A percentile compares a stretch with the other conserved stretches of the same genome.
These are phyloP conservation scores for Sebastes fasciatus DNA, from an alignment of 2,113 vertebrate genomes.

Conservation along the genomic window DNA sequence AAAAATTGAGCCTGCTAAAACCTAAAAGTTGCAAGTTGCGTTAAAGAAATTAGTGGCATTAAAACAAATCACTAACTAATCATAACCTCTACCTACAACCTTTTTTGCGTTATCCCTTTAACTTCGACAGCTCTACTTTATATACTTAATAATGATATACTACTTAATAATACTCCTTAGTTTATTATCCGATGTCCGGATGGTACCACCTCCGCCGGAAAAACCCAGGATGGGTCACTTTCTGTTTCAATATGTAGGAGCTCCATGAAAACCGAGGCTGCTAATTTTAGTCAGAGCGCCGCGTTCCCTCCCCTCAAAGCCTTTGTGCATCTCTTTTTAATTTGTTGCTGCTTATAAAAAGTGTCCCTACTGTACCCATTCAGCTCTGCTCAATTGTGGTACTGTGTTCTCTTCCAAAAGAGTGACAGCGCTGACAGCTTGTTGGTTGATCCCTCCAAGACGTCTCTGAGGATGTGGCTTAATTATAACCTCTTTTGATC, in stretches of 20 bases:
- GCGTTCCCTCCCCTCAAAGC: background rate
- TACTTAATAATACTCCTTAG: too few relatives aligned
- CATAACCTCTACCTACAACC: too few relatives aligned
- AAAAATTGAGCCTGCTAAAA: too few relatives aligned
- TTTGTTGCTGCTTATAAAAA: constrained; percentile 20
- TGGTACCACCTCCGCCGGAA: too few relatives aligned
- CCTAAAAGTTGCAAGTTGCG: too few relatives aligned
- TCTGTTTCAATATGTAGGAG: background rate
- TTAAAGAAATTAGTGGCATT: too few relatives aligned
- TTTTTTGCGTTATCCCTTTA: too few relatives aligned
- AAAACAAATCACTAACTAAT: too few relatives aligned
- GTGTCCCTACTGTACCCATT: background rate
- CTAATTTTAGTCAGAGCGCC: background rate
- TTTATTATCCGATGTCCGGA: too few relatives aligned
- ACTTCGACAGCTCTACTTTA: too few relatives aligned
- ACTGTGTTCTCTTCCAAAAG: constrained; percentile 45
- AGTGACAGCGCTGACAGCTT: constrained; percentile 62
- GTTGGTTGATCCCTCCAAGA: constrained; percentile 55
- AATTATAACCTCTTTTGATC: constrained; percentile 75
- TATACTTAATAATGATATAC: too few relatives aligned
- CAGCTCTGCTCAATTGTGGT: constrained; percentile 31
- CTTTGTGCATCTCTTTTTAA: background rate
- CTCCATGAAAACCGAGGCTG: background rate
- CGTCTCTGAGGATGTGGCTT: constrained; percentile 51
- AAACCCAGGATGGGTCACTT: background rate